phyloP scores from a whole-genome alignment of 2,888 invertebrate species.

The Nycteola revayana region DNA sequence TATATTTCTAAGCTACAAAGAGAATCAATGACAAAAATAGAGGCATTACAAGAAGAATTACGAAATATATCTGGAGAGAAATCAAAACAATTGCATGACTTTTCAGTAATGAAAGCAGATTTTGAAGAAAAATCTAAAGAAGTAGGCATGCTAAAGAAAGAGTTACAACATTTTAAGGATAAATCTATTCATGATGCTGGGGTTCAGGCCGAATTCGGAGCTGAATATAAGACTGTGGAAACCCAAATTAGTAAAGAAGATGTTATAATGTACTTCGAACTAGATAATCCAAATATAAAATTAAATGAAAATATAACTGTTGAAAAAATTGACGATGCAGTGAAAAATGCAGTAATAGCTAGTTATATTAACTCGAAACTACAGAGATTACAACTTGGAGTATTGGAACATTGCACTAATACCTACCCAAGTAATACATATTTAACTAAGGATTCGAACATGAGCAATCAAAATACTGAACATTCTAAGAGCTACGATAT shows the following conservation, averaged over 20 bases:
- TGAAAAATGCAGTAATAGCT: constrained; percentile 31
- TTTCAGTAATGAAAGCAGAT: constrained; percentile 34
- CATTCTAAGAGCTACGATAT: not conserved
- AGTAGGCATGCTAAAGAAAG: constrained; percentile 39
- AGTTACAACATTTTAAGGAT: constrained; percentile 41
- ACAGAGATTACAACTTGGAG: constrained; percentile 45
- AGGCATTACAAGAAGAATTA: constrained; percentile 44
- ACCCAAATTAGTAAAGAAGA: constrained; percentile 25
- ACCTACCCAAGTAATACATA: constrained; percentile 23
- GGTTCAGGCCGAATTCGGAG: constrained; percentile 29
- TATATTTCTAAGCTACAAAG: constrained; percentile 55
- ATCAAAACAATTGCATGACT: no score
- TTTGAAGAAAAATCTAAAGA: constrained; percentile 48
- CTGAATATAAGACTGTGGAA: constrained; percentile 16
- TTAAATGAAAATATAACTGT: no score
- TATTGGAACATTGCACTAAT: constrained; percentile 54
- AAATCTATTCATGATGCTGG: constrained; percentile 29
- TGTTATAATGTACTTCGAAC: no score
- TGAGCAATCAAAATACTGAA: not conserved
- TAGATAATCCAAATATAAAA: no score
- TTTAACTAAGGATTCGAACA: not conserved
- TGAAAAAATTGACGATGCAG: no score
- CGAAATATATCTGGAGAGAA: constrained; percentile 33
- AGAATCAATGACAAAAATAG: constrained; percentile 46
- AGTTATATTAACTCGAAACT: constrained; percentile 57